A percentile compares a stretch with the other conserved stretches of the same genome.
These are phyloP conservation scores for Lasioglossum vierecki DNA, from an alignment of 2,888 invertebrate genomes.

Conservation along the genomic window DNA sequence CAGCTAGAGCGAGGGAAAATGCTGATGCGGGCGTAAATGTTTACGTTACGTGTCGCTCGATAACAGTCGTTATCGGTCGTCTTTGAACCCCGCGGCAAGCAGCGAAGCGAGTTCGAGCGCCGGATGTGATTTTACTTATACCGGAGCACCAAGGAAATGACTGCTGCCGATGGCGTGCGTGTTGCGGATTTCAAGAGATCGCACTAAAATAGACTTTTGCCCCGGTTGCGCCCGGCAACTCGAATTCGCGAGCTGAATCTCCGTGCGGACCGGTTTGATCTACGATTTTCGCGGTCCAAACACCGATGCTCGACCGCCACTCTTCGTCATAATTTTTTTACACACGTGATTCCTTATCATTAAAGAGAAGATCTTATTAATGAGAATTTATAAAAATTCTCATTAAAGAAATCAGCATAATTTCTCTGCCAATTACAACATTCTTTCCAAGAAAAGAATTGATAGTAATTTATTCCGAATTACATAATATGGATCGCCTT, in stretches of 20 bases:
- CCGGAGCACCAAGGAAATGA: slow-evolving; percentile 38
- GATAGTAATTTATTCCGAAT: not conserved
- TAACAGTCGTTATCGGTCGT: slow-evolving; percentile 73
- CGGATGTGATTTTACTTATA: slow-evolving; percentile 51
- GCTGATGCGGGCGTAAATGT: slow-evolving; percentile 75
- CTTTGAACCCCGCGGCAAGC: slow-evolving; percentile 58
- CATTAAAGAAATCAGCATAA: not conserved
- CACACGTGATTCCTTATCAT: not conserved
- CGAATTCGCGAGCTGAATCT: slow-evolving; percentile 9
- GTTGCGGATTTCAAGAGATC: slow-evolving; percentile 57
- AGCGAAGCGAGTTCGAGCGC: slow-evolving; percentile 28
- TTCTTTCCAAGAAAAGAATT: not conserved
- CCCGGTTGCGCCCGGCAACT: slow-evolving; percentile 12
- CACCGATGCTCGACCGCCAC: not conserved
- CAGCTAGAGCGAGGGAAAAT: slow-evolving; percentile 49
- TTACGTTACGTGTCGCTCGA: slow-evolving; percentile 72
- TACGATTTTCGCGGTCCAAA: slow-evolving; percentile 39
- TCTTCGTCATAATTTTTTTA: not conserved
- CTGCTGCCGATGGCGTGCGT: slow-evolving; percentile 32
- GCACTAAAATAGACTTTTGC: slow-evolving; percentile 57
- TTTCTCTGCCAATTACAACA: not conserved
- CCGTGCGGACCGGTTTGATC: slow-evolving; percentile 41
- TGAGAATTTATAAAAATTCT: not conserved
- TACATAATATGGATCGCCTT: not conserved
- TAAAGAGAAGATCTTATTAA: not conserved